Evolutionary conservation across 2,113 vertebrate species (phyloP).

Genomic region (Pitta sordida): DNA sequence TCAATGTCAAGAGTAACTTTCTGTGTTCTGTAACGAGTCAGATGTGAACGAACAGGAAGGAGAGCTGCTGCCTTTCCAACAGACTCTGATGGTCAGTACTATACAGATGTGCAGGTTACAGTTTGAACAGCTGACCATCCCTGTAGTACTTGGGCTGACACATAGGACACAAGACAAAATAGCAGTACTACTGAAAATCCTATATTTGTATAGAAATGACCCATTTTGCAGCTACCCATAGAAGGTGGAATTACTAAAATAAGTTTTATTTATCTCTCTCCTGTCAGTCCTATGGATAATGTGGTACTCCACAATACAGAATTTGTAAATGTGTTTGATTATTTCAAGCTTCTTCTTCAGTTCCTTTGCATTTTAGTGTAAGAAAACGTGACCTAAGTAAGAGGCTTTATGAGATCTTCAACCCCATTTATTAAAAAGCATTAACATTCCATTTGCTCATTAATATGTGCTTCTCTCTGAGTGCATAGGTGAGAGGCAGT

Average conservation of each 20-base stretch:
- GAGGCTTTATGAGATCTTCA: not conserved
- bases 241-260: not conserved
- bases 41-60: not conserved
- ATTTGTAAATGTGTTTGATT: not conserved
- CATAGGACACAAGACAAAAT: fast-evolving
- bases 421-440: not conserved
- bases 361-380: not conserved
- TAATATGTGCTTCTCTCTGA: not conserved
- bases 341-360: not conserved
- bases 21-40: not conserved
- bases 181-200: not conserved
- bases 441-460: not conserved
- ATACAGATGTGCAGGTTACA: not conserved
- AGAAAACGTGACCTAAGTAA: not conserved
- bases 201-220: not conserved
- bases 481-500: not conserved
- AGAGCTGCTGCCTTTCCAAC: not conserved
- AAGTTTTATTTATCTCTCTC: not conserved
- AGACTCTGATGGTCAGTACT: not conserved
- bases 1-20: not conserved
- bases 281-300: not conserved
- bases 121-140: not conserved
- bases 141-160: not conserved
- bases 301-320: not conserved
- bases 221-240: not conserved